A percentile compares a stretch with the other conserved stretches of the same genome.
Conservation (phyloP, 2,797 vertebrate species). For the Acanthurus lineatus region DNA sequence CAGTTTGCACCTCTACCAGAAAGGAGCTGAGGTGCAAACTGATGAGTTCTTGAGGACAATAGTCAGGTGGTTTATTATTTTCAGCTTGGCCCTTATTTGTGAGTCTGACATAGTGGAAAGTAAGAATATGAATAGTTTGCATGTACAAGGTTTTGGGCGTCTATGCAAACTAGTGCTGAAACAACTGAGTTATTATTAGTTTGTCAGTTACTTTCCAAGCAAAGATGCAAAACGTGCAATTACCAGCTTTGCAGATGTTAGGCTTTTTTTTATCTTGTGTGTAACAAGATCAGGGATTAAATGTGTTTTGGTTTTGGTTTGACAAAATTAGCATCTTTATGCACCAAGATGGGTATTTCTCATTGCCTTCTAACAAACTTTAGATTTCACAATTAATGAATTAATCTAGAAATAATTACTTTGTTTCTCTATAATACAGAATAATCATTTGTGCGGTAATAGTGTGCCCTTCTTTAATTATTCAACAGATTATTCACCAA, state of each 20-base stretch:
- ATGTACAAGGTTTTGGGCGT: no score
- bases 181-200: background rate
- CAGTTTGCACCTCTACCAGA: background rate
- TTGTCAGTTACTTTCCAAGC: background rate
- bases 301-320: no score
- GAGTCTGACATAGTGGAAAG: background rate
- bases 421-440: background rate
- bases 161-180: background rate
- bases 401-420: background rate
- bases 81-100: background rate
- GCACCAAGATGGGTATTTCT: no score
- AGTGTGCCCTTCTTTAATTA: background rate
- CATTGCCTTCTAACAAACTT: background rate
- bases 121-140: background rate
- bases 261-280: no score
- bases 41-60: background rate
- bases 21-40: background rate
- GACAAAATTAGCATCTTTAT: no score
- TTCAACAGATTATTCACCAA: no score
- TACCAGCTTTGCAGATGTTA: background rate
- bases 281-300: no score
- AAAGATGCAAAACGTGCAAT: background rate
- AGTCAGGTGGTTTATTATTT: background rate
- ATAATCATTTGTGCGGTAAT: background rate
- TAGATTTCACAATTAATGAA: background rate